Evolutionary conservation across 2,797 vertebrate species (phyloP).

Genomic region (Bradypodion ventrale): DNA sequence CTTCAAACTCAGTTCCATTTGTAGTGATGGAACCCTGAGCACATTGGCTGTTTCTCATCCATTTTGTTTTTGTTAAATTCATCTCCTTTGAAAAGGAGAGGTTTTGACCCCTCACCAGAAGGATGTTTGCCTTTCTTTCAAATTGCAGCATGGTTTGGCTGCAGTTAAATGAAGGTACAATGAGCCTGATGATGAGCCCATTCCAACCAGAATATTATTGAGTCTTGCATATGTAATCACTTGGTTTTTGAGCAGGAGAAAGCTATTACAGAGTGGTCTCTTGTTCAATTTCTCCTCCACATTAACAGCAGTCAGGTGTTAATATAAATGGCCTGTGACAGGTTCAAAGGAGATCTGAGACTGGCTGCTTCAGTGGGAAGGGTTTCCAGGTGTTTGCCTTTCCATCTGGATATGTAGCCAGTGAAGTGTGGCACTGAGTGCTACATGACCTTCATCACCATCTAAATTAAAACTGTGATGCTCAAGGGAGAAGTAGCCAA

Average conservation of each 20-base stretch:
- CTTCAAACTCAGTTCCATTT: too few species aligned
- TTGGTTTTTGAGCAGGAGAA: background rate
- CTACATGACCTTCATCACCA: background rate
- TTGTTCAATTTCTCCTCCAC: background rate
- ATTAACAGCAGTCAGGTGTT: background rate
- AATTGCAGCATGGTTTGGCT: constrained; percentile 28
- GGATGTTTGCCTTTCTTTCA: constrained; percentile 14
- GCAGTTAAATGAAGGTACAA: background rate
- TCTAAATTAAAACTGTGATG: background rate
- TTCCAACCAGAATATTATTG: background rate
- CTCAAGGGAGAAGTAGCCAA: background rate
- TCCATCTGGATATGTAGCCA: background rate
- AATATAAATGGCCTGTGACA: background rate
- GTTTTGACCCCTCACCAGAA: background rate
- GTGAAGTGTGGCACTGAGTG: background rate
- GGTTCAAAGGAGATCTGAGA: background rate
- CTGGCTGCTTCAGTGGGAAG: background rate
- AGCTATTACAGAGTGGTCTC: background rate
- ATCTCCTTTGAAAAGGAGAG: constrained; percentile 27
- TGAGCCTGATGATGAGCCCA: background rate
- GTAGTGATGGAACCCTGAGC: too few species aligned
- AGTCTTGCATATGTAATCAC: background rate
- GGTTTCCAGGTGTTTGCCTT: background rate
- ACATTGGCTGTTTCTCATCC: too few species aligned
- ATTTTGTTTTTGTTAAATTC: too few species aligned